Evolutionary conservation across 2,113 vertebrate species (phyloP), one percentile per base, ranked within the genome.

Genomic region (Stictonetta naevosa): DNA sequence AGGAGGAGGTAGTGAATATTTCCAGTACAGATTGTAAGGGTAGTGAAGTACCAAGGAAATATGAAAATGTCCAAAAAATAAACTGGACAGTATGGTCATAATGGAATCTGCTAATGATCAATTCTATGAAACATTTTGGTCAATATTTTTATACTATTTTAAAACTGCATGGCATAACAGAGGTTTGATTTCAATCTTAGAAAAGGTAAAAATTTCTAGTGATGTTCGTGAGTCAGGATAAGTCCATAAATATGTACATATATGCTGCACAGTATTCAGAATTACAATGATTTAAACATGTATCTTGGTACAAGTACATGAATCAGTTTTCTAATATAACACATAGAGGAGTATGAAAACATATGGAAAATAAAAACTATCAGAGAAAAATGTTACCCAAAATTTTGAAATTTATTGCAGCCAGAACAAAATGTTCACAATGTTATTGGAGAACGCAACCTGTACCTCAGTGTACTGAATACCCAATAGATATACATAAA

Each of bases 1-100:
- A 93, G 94, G 60, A 93, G 82, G 62, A 88, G 28, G 64, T 52
- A 73, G 34, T 55, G 50, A 92, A 67, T 68, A 88, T 83, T 86
- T 73, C 52, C 40, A 79, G 60, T 71, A 55, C 71, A 73, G 73
- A 90, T 83, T 93, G 36, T 40, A 62, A 38, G 55, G 46, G 15
- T 60, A 79, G 60, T 53, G 26, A 84, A 93, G 48, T 59, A 74
- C 18, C 38, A 63, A 62, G 53, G 13, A 93, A 95, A 67, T 55
- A 29, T 56, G 55, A 77, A 82, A 84, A 67, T 46, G 28, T 29
- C 64, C n/a, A 8, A 56, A 75, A 95, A 62, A 26, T 18, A n/a
- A 66, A 62, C 67, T 73, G 64, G 48, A 31, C 31, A 20, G 28
- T 55, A 31, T 48, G n/a, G n/a, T 58, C 69, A 38, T 42, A 59